Percentiles rank a stretch among this genome's conserved stretches.
phyloP scores from a whole-genome alignment of 2,888 invertebrate species.

The Melanostoma mellinum region DNA sequence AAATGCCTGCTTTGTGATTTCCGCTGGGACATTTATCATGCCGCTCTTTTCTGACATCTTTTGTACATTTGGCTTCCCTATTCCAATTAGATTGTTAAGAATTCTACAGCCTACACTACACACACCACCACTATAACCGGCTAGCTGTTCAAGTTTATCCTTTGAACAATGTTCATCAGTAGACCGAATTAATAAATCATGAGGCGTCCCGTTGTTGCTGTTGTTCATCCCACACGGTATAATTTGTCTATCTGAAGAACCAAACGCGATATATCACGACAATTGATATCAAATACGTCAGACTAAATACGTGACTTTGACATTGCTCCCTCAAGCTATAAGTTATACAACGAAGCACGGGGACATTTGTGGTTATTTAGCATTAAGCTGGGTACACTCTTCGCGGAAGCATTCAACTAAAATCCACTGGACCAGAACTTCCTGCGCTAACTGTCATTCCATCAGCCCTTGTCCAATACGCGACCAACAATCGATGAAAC shows the following conservation, averaged over 20 bases:
- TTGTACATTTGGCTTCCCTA: conserved; percentile 46
- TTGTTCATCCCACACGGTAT: not conserved
- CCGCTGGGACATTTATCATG: conserved; percentile 62
- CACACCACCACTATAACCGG: not conserved
- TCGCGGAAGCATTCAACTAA: conserved; percentile 44
- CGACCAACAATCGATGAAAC: conserved; percentile 55
- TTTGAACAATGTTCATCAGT: conserved; percentile 32
- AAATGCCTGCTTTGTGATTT: conserved; percentile 60
- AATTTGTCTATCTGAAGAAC: conserved; percentile 40
- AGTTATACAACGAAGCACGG: not conserved
- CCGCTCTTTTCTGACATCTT: conserved; percentile 41
- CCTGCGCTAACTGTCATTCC: conserved; percentile 21
- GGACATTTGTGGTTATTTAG: conserved; percentile 40
- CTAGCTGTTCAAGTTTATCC: not conserved
- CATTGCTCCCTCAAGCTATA: conserved; percentile 3
- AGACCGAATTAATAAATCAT: conserved; percentile 51
- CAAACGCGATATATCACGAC: conserved; percentile 47
- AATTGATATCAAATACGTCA: conserved; percentile 62
- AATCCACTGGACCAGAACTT: conserved; percentile 35
- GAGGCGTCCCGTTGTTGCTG: not conserved
- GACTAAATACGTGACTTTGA: conserved; percentile 51
- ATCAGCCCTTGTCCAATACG: not conserved
- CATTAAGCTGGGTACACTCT: conserved; percentile 20
- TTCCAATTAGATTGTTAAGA: conserved; percentile 51
- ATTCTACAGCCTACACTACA: conserved; percentile 19